phyloP scores from a whole-genome alignment of 2,113 vertebrate genomes.

The Notarius lentiginosus region DNA sequence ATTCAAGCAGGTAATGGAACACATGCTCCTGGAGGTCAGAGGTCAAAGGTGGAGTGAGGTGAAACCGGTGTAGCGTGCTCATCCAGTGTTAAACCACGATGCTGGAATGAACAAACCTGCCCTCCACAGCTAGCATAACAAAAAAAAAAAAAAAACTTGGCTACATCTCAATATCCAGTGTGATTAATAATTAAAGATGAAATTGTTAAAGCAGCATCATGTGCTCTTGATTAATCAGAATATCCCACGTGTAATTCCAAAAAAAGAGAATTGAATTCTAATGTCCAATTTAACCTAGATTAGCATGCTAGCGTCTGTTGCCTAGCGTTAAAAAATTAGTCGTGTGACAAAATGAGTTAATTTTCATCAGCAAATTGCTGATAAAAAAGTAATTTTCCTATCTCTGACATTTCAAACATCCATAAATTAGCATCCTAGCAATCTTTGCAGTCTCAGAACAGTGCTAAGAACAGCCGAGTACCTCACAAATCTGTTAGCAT shows the following conservation, averaged over 20 bases:
- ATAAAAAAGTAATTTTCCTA: no score
- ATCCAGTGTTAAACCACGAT: neutral
- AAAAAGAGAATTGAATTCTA: neutral
- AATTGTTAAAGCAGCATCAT: neutral
- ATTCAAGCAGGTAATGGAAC: conserved; percentile 54
- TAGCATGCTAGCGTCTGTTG: neutral
- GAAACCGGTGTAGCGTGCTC: conserved; percentile 20
- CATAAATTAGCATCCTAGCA: no score
- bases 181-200: neutral
- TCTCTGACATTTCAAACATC: no score
- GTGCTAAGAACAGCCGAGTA: no score
- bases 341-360: no score
- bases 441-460: neutral
- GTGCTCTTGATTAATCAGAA: neutral
- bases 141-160: neutral
- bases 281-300: neutral
- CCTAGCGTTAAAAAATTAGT: neutral
- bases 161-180: neutral
- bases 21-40: conserved; percentile 68
- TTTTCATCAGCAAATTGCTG: no score
- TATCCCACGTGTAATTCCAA: neutral
- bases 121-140: conserved; percentile 21
- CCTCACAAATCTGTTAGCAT: neutral
- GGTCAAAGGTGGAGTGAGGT: conserved; percentile 27
- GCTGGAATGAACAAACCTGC: neutral